phyloP scores from a whole-genome alignment of 1,140 invertebrate species.

The Camponotus floridanus region DNA sequence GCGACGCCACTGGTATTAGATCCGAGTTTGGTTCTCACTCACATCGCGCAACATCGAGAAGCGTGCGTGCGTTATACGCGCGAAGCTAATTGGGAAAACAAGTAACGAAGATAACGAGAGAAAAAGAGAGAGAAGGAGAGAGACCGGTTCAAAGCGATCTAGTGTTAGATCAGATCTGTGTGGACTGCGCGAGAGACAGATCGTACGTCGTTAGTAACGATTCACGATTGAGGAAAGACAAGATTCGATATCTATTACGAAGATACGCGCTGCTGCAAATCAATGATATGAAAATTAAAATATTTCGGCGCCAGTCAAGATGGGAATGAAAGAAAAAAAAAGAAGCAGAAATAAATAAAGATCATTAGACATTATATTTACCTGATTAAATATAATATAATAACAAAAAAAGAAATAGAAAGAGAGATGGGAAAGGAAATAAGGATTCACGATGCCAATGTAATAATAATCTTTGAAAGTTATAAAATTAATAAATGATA shows the following conservation, averaged over 20 bases:
- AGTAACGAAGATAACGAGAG: slow-evolving; percentile 18
- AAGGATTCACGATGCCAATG: neutral
- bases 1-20: slow-evolving; percentile 42
- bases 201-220: slow-evolving; percentile 35
- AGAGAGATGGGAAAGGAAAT: neutral
- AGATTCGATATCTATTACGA: slow-evolving; percentile 37
- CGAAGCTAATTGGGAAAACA: slow-evolving; percentile 64
- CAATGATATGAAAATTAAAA: slow-evolving; percentile 21
- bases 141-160: slow-evolving; percentile 63
- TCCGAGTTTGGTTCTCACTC: slow-evolving; percentile 3
- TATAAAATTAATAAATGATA: neutral
- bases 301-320: neutral
- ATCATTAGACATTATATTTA: neutral
- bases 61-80: slow-evolving; percentile 23
- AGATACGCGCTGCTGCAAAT: slow-evolving; percentile 23
- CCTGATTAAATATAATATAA: neutral
- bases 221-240: slow-evolving; percentile 34
- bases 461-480: neutral
- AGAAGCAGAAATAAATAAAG: neutral
- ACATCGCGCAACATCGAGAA: slow-evolving; percentile 11
- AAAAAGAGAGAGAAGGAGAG: slow-evolving; percentile 17
- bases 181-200: slow-evolving; percentile 30
- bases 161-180: slow-evolving; percentile 55
- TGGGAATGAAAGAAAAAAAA: neutral
- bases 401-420: no score